phyloP scores from a whole-genome alignment of 1,140 invertebrate species.

The Eufriesea mexicana region DNA sequence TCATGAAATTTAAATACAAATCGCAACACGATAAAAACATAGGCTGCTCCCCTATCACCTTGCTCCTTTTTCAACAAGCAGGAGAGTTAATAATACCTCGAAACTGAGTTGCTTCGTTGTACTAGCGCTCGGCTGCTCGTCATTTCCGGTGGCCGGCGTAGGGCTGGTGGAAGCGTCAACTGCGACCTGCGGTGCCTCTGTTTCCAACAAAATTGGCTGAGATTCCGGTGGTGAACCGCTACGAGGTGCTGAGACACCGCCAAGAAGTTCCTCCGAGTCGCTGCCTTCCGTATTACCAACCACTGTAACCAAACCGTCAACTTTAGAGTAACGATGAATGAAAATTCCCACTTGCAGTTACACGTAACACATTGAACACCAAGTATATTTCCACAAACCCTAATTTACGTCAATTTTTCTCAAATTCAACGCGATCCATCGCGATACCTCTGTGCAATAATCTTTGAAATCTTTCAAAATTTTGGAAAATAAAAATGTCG shows the following conservation, averaged over 20 bases:
- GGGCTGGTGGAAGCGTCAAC: constrained; percentile 60
- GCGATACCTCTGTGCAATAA: too few species aligned
- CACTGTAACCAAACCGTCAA: constrained; percentile 69
- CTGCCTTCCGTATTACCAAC: constrained; percentile 79
- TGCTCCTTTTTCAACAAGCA: background rate
- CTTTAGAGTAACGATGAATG: background rate
- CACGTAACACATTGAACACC: background rate
- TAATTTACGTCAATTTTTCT: too few species aligned
- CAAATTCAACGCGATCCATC: too few species aligned
- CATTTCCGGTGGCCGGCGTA: constrained; percentile 70
- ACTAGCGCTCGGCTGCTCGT: constrained; percentile 74
- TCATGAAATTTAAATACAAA: background rate
- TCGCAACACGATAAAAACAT: background rate
- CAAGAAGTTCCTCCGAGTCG: constrained; percentile 79
- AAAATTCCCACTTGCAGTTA: background rate
- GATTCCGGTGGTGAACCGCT: constrained; percentile 76
- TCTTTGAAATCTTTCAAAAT: too few species aligned
- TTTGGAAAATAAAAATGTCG: too few species aligned
- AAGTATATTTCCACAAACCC: too few species aligned
- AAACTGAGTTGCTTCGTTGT: constrained; percentile 78
- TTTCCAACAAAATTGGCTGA: constrained; percentile 63
- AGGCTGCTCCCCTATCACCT: background rate
- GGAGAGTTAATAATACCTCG: constrained; percentile 65
- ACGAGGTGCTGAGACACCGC: constrained; percentile 73
- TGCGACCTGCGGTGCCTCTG: constrained; percentile 53